These are phyloP conservation scores for Eriocheir sinensis DNA, from an alignment of 1,140 invertebrate species.

Conservation along the genomic window DNA sequence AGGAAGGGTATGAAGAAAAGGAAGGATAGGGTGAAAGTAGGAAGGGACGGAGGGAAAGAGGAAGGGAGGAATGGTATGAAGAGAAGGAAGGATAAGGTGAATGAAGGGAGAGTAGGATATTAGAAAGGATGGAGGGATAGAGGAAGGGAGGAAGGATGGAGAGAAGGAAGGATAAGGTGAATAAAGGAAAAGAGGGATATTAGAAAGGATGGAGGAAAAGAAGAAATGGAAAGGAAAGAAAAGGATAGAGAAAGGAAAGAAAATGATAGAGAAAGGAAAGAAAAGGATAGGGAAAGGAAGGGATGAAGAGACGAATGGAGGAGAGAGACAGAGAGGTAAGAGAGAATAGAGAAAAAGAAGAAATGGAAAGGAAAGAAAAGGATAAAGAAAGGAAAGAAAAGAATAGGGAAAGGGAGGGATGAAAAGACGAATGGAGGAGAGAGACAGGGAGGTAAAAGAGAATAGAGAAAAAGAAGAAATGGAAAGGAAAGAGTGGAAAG, in stretches of 20 bases:
- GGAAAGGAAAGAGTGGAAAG: not conserved
- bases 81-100: not conserved
- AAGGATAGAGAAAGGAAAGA: not conserved
- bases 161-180: not conserved
- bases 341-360: not conserved
- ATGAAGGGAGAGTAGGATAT: not conserved
- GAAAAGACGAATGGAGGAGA: not conserved
- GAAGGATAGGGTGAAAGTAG: constrained; percentile 1
- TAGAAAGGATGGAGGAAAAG: not conserved
- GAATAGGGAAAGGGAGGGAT: not conserved
- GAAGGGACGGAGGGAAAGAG: no score
- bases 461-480: not conserved
- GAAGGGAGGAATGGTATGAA: not conserved
- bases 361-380: not conserved
- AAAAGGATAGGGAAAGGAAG: not conserved
- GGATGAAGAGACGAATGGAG: not conserved
- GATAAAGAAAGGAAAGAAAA: not conserved
- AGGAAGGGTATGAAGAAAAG: no score
- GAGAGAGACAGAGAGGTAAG: not conserved
- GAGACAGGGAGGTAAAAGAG: not conserved
- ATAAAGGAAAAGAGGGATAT: not conserved
- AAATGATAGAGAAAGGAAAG: not conserved
- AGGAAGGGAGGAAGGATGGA: not conserved
- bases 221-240: not conserved
- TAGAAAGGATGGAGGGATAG: not conserved